A percentile compares a stretch with the other conserved stretches of the same genome.
Evolutionary conservation across 2,888 invertebrate genomes (phyloP).

Genomic region (Euspilapteryx auroguttella): DNA sequence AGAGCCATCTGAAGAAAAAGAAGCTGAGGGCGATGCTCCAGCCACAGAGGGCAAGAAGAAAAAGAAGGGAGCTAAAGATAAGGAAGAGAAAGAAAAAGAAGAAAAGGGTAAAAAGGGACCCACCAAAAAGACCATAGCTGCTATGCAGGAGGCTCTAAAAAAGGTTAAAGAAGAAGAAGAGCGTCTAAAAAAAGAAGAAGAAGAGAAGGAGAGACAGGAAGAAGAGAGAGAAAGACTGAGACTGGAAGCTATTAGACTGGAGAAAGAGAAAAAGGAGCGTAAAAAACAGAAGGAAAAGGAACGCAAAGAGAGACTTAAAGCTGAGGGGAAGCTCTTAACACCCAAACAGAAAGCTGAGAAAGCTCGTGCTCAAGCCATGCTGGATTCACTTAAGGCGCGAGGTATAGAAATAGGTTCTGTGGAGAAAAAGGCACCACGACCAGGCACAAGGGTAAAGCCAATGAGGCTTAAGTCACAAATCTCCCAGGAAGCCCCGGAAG

Average conservation of each 20-base stretch:
- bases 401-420: conserved; percentile 80
- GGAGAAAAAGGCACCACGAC: conserved; percentile 62
- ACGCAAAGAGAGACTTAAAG: conserved; percentile 87
- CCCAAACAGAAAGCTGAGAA: conserved; percentile 92
- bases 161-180: conserved; percentile 91
- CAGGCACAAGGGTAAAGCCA: conserved; percentile 75
- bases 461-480: conserved; percentile 69
- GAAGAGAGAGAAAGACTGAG: conserved; percentile 76
- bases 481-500: conserved; percentile 53
- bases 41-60: conserved; percentile 29
- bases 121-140: conserved; percentile 82
- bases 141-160: conserved; percentile 90
- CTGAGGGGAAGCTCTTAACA: conserved; percentile 93
- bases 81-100: conserved; percentile 56
- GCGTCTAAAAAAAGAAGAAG: conserved; percentile 69
- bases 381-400: conserved; percentile 87
- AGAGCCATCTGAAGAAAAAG: not conserved
- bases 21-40: conserved; percentile 25
- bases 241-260: conserved; percentile 74
- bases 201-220: conserved; percentile 73
- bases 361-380: conserved; percentile 83
- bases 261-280: conserved; percentile 85
- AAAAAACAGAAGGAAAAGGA: conserved; percentile 93
- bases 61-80: conserved; percentile 50
- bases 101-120: conserved; percentile 70